Conservation (phyloP, 2,888 invertebrate genomes). For the Enchytraeus crypticus region DNA sequence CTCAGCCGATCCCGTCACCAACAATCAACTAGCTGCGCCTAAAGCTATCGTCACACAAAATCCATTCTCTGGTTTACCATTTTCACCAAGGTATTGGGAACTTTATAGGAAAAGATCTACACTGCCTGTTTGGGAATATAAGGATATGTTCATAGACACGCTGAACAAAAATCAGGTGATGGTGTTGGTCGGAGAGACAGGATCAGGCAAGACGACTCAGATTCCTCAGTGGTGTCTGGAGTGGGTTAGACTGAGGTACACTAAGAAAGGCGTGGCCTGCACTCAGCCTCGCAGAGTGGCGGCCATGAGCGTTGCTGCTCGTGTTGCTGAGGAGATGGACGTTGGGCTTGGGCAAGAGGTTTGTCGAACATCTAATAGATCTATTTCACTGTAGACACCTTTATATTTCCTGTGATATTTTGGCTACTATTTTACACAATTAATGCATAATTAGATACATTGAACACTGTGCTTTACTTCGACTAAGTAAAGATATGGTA, state of each 20-base stretch:
- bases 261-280: constrained; percentile 75
- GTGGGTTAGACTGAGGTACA: constrained; percentile 42
- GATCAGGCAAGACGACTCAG: constrained; percentile 99
- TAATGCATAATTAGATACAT: too few species aligned
- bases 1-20: background rate
- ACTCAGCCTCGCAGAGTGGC: constrained; percentile 95
- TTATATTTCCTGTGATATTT: too few species aligned
- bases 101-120: constrained; percentile 73
- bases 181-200: constrained; percentile 92
- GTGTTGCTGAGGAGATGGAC: constrained; percentile 99
- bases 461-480: too few species aligned
- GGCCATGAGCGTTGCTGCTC: constrained; percentile 97
- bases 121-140: constrained; percentile 95
- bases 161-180: constrained; percentile 87
- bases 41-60: constrained; percentile 29
- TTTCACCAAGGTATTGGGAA: constrained; percentile 79
- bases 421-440: too few species aligned
- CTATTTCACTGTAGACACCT: too few species aligned
- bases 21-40: constrained; percentile 1
- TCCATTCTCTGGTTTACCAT: constrained; percentile 58
- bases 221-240: constrained; percentile 80
- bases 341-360: constrained; percentile 80
- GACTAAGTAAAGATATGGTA: too few species aligned
- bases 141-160: constrained; percentile 86
- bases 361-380: too few species aligned